Evolutionary conservation across 2,888 invertebrate species (phyloP).

Genomic region (Mallateleia sp.): DNA sequence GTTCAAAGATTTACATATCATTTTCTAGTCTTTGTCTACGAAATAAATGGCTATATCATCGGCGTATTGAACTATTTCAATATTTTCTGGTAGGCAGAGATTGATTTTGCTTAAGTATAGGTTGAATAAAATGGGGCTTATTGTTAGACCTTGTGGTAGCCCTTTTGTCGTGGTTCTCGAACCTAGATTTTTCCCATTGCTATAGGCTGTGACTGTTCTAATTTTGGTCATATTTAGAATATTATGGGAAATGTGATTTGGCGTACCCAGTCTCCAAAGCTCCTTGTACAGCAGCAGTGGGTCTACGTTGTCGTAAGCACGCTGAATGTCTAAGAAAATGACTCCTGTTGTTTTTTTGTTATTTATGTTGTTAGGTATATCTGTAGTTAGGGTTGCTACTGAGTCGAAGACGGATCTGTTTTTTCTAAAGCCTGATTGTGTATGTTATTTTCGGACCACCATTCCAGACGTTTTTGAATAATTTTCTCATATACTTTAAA

Average conservation of each 20-base stretch:
- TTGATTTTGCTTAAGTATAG: neutral
- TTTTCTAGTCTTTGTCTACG: too few species aligned
- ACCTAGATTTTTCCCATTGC: too few species aligned
- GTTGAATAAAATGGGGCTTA: neutral
- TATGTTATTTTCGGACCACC: constrained; percentile 1
- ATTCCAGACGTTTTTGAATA: constrained; percentile 5
- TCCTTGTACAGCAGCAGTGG: constrained; percentile 30
- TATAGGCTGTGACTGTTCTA: neutral
- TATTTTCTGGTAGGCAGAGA: neutral
- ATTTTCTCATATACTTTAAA: constrained; percentile 55
- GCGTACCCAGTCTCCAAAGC: constrained; percentile 4
- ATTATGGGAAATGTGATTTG: neutral
- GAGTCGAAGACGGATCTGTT: constrained; percentile 42
- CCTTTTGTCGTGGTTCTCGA: neutral
- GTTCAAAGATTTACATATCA: too few species aligned
- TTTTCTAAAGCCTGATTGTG: constrained; percentile 60
- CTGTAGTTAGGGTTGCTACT: constrained; percentile 1
- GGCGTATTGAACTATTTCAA: too few species aligned
- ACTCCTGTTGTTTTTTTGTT: too few species aligned
- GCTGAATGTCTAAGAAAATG: constrained; percentile 13
- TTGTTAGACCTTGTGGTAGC: neutral
- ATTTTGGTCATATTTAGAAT: constrained; percentile 5
- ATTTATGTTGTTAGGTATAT: too few species aligned
- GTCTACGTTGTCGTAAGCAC: constrained; percentile 12
- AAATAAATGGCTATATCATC: too few species aligned